Conservation (phyloP, 1,140 invertebrate species). For the Colletes gigas region DNA sequence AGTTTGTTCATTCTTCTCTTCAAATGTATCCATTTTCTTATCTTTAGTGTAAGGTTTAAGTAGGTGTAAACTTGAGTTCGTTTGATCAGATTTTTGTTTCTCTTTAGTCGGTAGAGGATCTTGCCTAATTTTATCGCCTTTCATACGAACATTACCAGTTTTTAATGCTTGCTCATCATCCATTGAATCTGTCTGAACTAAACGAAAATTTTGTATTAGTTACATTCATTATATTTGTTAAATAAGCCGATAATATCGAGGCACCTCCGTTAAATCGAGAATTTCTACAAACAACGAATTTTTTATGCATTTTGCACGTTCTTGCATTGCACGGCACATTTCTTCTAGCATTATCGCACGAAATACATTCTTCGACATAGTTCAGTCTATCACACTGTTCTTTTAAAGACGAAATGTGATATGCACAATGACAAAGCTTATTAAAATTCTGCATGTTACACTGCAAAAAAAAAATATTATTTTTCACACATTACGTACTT, state of each 20-base stretch:
- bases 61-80: background rate
- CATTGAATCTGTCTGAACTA: slow-evolving; percentile 1
- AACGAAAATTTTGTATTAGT: slow-evolving; percentile 3
- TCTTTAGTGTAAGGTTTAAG: background rate
- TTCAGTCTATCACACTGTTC: background rate
- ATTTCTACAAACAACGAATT: background rate
- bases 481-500: background rate
- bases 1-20: slow-evolving; percentile 9
- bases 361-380: slow-evolving; percentile 13
- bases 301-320: slow-evolving; percentile 33
- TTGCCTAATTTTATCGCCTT: background rate
- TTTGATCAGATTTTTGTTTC: slow-evolving; percentile 9
- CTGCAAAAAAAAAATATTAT: background rate
- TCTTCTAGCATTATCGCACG: background rate
- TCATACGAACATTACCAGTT: background rate
- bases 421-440: slow-evolving; percentile 30
- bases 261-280: slow-evolving; percentile 6
- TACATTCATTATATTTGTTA: background rate
- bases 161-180: background rate
- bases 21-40: slow-evolving; percentile 1
- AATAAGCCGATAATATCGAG: background rate
- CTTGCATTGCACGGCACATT: slow-evolving; percentile 3
- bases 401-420: slow-evolving; percentile 19
- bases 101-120: background rate
- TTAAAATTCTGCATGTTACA: background rate